Evolutionary conservation across 2,113 vertebrate genomes (phyloP), one percentile per base, ranked within the genome.

Genomic region (Cervus canadensis): DNA sequence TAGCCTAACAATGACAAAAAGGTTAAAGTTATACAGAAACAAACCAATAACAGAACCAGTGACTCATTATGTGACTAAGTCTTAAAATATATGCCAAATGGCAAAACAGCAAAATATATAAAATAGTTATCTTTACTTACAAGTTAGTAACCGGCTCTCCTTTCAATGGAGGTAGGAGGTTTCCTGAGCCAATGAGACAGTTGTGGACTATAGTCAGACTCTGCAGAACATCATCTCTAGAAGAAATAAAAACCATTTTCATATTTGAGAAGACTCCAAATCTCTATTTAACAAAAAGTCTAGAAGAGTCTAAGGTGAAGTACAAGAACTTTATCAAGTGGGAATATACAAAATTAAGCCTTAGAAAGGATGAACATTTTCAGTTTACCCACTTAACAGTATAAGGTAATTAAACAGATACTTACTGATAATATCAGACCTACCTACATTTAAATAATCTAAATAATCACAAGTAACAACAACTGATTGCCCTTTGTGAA

Each of bases 151-250:
- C 99, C 52, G 98, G 99, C 83, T 99, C 99, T 99, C 99, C 99
- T 98, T 99, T 99, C 89, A 99, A 97, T 30, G 99, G 99, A 89
- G 99, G 99, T 97, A 99, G 98, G 98, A 99, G 96, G 97, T 99
- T 99, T 59, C 99, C 99, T 82, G 99, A 99, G 95, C 99, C 99
- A 89, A 99, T 99, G 84, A 99, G 98, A 98, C 99, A 99, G 98
- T 99, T 99, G 96, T 99, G 99, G 83, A 99, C 98, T 62, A 99
- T 99, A 91, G 99, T 99, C 97, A 99, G 99, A 98, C 99, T 99
- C 98, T 99, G 99, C 1, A 99, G 99, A 97, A 99, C 99, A 97
- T 99, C 99, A 99, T 99, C 99, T 98, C 99, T 99, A 98, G n/a
- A 91, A 87, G 97, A 89, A 40, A 95, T 23, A 60, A 83, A 90